phyloP scores from a whole-genome alignment of 2,888 invertebrate genomes.

The Eurytoma californica region DNA sequence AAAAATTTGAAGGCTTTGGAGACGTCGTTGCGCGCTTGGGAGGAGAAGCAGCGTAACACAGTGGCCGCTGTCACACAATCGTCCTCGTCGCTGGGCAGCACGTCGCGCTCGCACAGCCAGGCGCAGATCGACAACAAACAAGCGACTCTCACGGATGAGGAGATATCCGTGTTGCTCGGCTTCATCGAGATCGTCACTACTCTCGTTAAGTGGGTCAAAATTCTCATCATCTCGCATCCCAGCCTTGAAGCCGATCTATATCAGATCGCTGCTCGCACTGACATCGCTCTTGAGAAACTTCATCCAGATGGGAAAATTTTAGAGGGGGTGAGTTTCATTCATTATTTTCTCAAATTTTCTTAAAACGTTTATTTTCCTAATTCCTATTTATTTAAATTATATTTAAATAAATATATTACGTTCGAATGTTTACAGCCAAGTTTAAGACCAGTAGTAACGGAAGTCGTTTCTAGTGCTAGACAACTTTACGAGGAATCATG shows the following conservation, averaged over 20 bases:
- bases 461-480: slow-evolving; percentile 81
- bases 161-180: slow-evolving; percentile 83
- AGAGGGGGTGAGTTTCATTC: slow-evolving; percentile 79
- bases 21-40: slow-evolving; percentile 91
- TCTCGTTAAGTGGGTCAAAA: slow-evolving; percentile 89
- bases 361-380: not conserved
- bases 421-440: slow-evolving; percentile 77
- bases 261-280: slow-evolving; percentile 83
- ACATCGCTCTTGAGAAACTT: slow-evolving; percentile 83
- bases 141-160: slow-evolving; percentile 79
- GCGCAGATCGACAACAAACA: slow-evolving; percentile 76
- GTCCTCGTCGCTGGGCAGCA: slow-evolving; percentile 65
- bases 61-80: slow-evolving; percentile 69
- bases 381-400: too few species aligned
- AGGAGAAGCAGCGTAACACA: slow-evolving; percentile 84
- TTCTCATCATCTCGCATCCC: slow-evolving; percentile 82
- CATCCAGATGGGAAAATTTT: slow-evolving; percentile 89
- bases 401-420: slow-evolving; percentile 4
- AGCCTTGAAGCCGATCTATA: slow-evolving; percentile 85
- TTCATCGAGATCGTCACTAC: slow-evolving; percentile 90
- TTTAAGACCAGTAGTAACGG: slow-evolving; percentile 85
- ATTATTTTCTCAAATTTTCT: slow-evolving; percentile 10
- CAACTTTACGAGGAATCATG: slow-evolving; percentile 86
- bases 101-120: slow-evolving; percentile 62
- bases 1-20: slow-evolving; percentile 82